These are phyloP conservation scores for Phrynosoma platyrhinos DNA, from an alignment of 2,113 vertebrate genomes.

Conservation along the genomic window DNA sequence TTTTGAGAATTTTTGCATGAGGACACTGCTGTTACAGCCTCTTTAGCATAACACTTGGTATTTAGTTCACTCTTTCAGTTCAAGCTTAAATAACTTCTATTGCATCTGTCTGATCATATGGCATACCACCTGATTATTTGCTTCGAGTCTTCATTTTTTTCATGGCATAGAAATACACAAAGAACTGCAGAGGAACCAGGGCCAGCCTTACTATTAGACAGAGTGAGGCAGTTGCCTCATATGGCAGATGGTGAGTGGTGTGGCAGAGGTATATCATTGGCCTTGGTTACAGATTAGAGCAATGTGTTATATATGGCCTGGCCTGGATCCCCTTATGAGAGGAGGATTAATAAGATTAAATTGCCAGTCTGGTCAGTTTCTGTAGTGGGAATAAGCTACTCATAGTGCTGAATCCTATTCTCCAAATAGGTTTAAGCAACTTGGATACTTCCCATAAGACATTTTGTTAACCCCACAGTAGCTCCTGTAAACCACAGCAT, in stretches of 20 bases:
- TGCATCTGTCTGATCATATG: not conserved
- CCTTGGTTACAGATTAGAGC: not conserved
- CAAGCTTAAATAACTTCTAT: not conserved
- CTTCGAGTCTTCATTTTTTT: not conserved
- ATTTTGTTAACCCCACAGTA: too few species aligned
- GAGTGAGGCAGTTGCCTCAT: not conserved
- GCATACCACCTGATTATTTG: not conserved
- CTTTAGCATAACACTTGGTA: not conserved
- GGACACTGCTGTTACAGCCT: not conserved
- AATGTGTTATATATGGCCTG: too few species aligned
- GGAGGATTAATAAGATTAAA: not conserved
- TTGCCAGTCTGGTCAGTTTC: not conserved
- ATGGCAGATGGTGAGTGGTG: not conserved
- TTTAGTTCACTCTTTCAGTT: not conserved
- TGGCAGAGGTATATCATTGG: not conserved
- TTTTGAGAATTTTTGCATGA: constrained; percentile 18
- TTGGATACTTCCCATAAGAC: too few species aligned
- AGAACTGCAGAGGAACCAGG: not conserved
- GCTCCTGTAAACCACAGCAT: too few species aligned
- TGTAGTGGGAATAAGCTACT: not conserved
- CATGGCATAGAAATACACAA: not conserved
- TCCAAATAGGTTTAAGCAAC: too few species aligned
- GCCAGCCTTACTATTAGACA: not conserved
- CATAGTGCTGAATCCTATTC: too few species aligned
- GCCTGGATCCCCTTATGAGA: too few species aligned